Conservation (phyloP, 2,888 invertebrate genomes). For the Tenthredo amoena region DNA sequence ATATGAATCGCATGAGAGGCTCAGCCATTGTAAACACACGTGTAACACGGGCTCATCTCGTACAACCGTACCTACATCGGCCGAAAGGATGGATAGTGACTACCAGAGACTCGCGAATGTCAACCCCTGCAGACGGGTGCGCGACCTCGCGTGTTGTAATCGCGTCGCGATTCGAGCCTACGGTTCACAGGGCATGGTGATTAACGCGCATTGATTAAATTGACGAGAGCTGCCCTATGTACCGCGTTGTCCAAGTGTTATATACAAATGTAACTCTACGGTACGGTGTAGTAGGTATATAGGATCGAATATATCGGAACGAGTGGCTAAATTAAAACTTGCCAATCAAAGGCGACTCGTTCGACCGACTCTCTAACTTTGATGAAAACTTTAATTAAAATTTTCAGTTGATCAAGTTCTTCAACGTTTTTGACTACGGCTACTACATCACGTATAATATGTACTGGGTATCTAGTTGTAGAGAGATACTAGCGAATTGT, state of each 20-base stretch:
- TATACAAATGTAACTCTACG: slow-evolving; percentile 1
- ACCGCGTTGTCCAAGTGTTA: slow-evolving; percentile 2
- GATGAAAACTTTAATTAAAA: slow-evolving; percentile 64
- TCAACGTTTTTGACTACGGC: background rate
- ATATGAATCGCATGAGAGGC: slow-evolving; percentile 73
- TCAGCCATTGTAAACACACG: slow-evolving; percentile 76
- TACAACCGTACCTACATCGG: slow-evolving; percentile 52
- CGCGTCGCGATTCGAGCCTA: slow-evolving; percentile 70
- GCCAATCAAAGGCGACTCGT: slow-evolving; percentile 66
- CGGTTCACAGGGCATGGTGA: slow-evolving; percentile 70
- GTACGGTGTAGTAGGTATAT: background rate
- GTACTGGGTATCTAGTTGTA: background rate
- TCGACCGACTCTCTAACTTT: slow-evolving; percentile 54
- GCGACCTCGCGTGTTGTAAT: slow-evolving; percentile 71
- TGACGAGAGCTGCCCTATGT: slow-evolving; percentile 63
- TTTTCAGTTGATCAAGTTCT: slow-evolving; percentile 13
- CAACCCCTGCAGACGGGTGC: slow-evolving; percentile 59
- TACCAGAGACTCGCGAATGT: slow-evolving; percentile 53
- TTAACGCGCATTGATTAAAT: slow-evolving; percentile 75
- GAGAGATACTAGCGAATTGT: background rate
- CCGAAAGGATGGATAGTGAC: slow-evolving; percentile 9
- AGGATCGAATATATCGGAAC: background rate
- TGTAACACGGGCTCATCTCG: slow-evolving; percentile 73
- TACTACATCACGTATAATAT: background rate
- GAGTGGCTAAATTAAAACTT: slow-evolving; percentile 59